A percentile compares a stretch with the other conserved stretches of the same genome.
Evolutionary conservation across 2,113 vertebrate species (phyloP).

Genomic region (Solenodon paradoxus): DNA sequence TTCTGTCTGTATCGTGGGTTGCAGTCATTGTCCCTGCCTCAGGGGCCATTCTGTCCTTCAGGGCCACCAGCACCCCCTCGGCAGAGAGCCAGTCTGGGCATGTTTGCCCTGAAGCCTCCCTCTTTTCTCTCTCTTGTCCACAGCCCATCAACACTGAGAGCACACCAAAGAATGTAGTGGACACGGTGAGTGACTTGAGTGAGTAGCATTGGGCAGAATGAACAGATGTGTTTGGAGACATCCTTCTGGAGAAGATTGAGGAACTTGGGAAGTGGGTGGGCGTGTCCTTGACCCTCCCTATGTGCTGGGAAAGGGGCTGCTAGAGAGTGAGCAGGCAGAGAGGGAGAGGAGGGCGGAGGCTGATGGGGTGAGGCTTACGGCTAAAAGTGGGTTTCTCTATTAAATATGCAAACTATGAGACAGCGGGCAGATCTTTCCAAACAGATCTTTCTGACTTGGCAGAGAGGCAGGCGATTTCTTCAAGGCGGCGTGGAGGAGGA

Average conservation of each 20-base stretch:
- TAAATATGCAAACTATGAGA: constrained; percentile 5
- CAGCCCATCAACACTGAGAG: constrained; percentile 65
- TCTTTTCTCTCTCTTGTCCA: not conserved
- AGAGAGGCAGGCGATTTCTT: not conserved
- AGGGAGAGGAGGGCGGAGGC: not conserved
- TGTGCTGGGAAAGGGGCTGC: not conserved
- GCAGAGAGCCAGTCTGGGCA: not conserved
- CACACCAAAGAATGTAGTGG: constrained; percentile 65
- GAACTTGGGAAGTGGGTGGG: not conserved
- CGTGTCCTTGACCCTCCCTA: not conserved
- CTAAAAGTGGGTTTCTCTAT: constrained; percentile 9
- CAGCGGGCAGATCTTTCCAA: not conserved
- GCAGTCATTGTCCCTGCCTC: not conserved
- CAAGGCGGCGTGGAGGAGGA: not conserved
- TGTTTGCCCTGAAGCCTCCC: not conserved
- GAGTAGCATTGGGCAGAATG: not conserved
- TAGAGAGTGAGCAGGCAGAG: not conserved
- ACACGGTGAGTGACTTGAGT: constrained; percentile 68
- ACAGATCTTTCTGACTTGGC: not conserved
- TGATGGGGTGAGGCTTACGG: not conserved
- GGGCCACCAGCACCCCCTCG: not conserved
- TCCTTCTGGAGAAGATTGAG: not conserved
- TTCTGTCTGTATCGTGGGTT: not conserved
- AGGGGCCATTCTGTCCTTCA: not conserved
- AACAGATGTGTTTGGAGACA: not conserved